Evolutionary conservation across 2,888 invertebrate species (phyloP).

Genomic region (Drosophila differens): DNA sequence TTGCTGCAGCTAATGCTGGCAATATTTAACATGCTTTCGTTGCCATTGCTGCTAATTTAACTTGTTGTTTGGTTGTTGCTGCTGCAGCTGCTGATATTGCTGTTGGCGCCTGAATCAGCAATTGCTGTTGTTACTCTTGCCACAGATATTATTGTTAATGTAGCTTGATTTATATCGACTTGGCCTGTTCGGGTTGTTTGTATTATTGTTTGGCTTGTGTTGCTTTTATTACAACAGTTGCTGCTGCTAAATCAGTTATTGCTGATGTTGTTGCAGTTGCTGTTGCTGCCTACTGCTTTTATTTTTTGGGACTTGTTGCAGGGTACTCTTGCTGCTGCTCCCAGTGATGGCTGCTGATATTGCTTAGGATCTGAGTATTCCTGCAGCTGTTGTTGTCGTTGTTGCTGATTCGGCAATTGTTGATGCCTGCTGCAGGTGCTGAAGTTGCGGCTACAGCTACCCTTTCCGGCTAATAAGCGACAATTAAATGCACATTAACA

Average conservation of each 20-base stretch:
- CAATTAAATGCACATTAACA: slow-evolving; percentile 71
- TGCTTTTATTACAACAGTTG: background rate
- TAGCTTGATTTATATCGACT: background rate
- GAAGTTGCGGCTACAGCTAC: slow-evolving; percentile 5
- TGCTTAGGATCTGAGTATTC: background rate
- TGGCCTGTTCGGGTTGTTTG: background rate
- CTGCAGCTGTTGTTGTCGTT: slow-evolving; percentile 2
- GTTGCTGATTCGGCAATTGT: background rate
- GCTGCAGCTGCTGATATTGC: background rate
- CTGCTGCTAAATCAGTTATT: slow-evolving; percentile 6
- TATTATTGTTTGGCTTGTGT: background rate
- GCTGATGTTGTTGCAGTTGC: slow-evolving; percentile 3
- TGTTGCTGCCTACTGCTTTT: slow-evolving; percentile 1
- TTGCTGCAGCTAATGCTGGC: background rate
- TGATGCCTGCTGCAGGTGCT: slow-evolving; percentile 12
- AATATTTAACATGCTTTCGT: background rate
- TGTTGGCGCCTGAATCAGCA: slow-evolving; percentile 4
- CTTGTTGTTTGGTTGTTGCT: background rate
- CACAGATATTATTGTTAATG: background rate
- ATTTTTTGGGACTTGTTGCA: background rate
- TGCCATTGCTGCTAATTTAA: background rate
- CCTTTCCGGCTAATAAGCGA: slow-evolving; percentile 60
- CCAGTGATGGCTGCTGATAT: slow-evolving; percentile 4
- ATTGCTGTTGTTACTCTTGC: background rate
- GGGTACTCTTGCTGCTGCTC: background rate